These are phyloP conservation scores for Manis crassicaudata DNA, from an alignment of 2,797 vertebrate species.

Conservation along the genomic window DNA sequence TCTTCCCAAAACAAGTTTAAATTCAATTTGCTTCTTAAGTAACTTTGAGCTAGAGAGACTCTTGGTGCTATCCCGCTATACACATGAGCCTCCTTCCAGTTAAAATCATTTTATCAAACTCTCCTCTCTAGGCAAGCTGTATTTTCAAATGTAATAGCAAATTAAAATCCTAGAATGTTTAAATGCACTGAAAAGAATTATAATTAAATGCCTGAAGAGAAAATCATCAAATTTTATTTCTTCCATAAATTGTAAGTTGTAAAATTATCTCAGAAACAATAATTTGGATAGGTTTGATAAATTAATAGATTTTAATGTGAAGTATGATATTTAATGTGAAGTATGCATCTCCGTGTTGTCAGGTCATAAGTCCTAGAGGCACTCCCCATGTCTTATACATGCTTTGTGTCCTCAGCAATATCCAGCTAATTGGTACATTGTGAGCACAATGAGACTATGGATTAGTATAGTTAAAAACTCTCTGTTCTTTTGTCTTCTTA, in stretches of 20 bases:
- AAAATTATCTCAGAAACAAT: background rate
- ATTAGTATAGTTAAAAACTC: background rate
- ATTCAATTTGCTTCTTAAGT: background rate
- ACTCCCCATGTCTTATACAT: background rate
- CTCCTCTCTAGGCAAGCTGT: background rate
- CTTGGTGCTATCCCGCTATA: background rate
- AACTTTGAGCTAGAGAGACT: background rate
- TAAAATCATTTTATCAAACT: background rate
- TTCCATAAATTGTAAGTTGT: background rate
- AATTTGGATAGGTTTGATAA: background rate
- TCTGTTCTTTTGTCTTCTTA: background rate
- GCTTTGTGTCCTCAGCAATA: background rate
- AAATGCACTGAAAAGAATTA: background rate
- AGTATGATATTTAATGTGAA: background rate
- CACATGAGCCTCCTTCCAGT: background rate
- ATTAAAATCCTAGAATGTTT: constrained; percentile 8
- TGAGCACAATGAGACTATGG: background rate
- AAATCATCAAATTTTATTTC: background rate
- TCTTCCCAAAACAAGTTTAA: background rate
- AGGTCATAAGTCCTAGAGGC: background rate
- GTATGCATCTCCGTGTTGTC: rapidly evolving
- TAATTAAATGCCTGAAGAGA: background rate
- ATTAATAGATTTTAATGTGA: background rate
- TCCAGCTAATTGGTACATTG: background rate
- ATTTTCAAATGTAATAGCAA: background rate